Base-by-base conservation (phyloP, 2,888 invertebrate genomes). In the Marasmarcha lunaedactyla region DNA sequence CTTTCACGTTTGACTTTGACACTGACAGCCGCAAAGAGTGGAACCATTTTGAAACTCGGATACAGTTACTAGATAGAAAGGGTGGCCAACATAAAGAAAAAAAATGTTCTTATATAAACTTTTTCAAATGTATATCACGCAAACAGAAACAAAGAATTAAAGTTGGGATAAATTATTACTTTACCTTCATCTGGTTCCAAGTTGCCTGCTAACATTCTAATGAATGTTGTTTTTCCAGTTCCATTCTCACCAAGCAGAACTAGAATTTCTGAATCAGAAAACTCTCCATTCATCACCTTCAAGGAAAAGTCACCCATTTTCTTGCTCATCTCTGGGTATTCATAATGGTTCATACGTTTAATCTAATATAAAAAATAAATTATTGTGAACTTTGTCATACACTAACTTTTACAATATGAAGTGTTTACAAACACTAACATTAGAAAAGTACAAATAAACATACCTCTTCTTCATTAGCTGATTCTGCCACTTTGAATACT, bases 221-320 rank as follows among this genome's bases (percentile, higher is more conserved):
- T 99, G 67, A 99, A 97, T 5, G 99, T 99, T 0, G 99, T 99
- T 81, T 99, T 99, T 36, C 99, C 99, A 14, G 99, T 99, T 47
- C 99, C 99, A 70, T 99, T 99, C 72, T 99, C 99, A 33, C 93
- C 93, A 44, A 99, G 87, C 65, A 99, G 86, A 7, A 99, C 99
- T 59, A 99, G 88, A 71, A 99, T 99, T 81, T 99, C 99, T 0
- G 99, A 99, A 76, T 99, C 99, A 10, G 98, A 98, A 74, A 99
- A 99, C 65, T 97, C 95, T 7, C 99, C 99, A 47, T 90, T 86
- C 47, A 90, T 87, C 7, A 99, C 94, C 2, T 81, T 73, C 48
- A 99, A 81, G 40, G 87, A 84, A 69, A 98, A 97, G 54, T 83
- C 59, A 33, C 91, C 92, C 87, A 94, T 90, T 0, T 88, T 89